Evolutionary conservation across 1,140 invertebrate genomes (phyloP).

Genomic region (Orchestia grillus): DNA sequence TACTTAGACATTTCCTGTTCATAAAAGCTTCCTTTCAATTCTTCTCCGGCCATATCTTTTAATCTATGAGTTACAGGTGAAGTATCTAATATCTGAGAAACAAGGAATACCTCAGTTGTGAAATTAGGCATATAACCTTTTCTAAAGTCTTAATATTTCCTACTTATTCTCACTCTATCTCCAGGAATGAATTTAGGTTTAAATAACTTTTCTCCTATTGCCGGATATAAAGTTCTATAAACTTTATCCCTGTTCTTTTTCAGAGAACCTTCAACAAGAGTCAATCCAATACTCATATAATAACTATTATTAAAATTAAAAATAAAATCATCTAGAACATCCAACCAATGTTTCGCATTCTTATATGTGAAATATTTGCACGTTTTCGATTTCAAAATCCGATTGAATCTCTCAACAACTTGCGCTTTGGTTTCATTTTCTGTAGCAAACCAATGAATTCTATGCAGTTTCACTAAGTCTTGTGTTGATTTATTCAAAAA

Average conservation of each 20-base stretch:
- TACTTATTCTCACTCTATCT: conserved; percentile 68
- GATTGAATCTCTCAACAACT: conserved; percentile 69
- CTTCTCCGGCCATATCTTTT: conserved; percentile 61
- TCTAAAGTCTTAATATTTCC: conserved; percentile 67
- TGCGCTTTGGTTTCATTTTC: conserved; percentile 69
- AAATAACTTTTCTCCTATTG: conserved; percentile 4
- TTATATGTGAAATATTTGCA: conserved; percentile 69
- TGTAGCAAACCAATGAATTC: conserved; percentile 63
- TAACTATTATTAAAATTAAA: conserved; percentile 68
- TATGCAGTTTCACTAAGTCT: conserved; percentile 59
- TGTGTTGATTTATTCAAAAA: conserved; percentile 70
- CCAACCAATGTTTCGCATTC: conserved; percentile 67
- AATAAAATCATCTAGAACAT: conserved; percentile 68
- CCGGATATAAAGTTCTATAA: conserved; percentile 8
- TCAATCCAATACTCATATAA: conserved; percentile 68
- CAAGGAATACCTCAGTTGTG: conserved; percentile 67
- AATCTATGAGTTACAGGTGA: conserved; percentile 59
- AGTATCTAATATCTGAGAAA: conserved; percentile 64
- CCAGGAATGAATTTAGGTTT: conserved; percentile 59
- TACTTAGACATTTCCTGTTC: not conserved
- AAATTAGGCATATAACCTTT: conserved; percentile 68
- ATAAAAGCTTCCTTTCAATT: conserved; percentile 56
- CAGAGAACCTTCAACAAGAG: conserved; percentile 62
- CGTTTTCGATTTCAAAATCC: conserved; percentile 69
- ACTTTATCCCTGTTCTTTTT: conserved; percentile 59